Evolutionary conservation across 2,888 invertebrate species (phyloP), one percentile per base, ranked within the genome.

Genomic region (Andrena praecox): DNA sequence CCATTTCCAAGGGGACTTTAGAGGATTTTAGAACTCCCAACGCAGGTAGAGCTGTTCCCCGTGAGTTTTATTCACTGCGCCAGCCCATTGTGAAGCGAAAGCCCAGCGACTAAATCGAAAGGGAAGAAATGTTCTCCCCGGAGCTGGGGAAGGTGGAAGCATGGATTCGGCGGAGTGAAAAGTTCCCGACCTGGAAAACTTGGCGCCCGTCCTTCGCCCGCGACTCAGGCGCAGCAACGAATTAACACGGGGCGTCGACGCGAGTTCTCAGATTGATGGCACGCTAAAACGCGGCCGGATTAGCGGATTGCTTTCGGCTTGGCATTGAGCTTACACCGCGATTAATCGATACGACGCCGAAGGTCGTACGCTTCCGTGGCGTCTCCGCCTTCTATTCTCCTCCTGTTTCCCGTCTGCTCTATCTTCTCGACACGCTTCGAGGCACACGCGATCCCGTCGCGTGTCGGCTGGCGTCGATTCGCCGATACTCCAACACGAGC

Each of bases 301-400:
- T 77, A 82, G 71, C 63, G 71, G 67, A 77, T 84, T 64, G 75
- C 73, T 82, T 71, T 81, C 67, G 81, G 67, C 59, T 73, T 80
- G 89, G 74, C 88, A 88, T 89, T 89, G 88, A 89, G 88, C 82
- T 89, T 74, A 84, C 77, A 66, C 71, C 50, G 80, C 66, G 81
- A 84, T 85, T 82, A 89, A 88, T 88, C 88, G 89, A 88, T 88
- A 85, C 67, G 5, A 42, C 33, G 27, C 63, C 80, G 88, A 88
- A 88, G 88, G 88, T 86, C 88, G 88, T 89, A 89, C 87, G 85
- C 76, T 77, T 69, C 67, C 62, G 86, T 67, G 84, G 82, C 87
- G 85, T 88, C 88, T 88, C 88, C 87, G 56, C 67, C 63, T 81
- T 80, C 82, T 69, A 42, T 80, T 81, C 80, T 76, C 42, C 24